Percentiles rank a stretch among this genome's conserved stretches.
Conservation (phyloP, 2,797 vertebrate species). For the Alca torda region DNA sequence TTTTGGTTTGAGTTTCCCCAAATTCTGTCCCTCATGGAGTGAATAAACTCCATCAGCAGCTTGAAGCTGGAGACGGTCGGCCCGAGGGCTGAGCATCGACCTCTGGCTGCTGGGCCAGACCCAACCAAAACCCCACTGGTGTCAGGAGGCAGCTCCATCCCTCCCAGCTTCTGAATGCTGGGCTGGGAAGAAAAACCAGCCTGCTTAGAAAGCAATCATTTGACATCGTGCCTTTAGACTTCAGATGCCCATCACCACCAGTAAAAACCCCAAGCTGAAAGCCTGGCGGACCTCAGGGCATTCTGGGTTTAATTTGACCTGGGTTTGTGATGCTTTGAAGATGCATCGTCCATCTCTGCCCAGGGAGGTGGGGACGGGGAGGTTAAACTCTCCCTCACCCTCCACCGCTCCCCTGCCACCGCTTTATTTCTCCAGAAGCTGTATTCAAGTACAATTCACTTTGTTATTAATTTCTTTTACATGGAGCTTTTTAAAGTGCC, state of each 20-base stretch:
- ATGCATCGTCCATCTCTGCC: neutral
- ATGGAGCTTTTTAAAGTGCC: neutral
- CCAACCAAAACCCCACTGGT: fast-evolving
- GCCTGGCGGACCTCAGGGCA: neutral
- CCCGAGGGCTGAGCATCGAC: neutral
- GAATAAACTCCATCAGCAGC: neutral
- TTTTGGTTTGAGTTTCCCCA: neutral
- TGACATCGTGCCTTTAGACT: neutral
- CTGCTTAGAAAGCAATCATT: neutral
- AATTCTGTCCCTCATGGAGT: neutral
- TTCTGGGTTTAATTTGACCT: neutral
- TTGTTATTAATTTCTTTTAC: constrained; percentile 18
- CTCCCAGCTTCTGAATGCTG: fast-evolving
- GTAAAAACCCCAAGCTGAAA: neutral
- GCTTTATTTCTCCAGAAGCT: neutral
- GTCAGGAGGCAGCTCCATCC: neutral
- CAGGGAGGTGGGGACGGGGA: neutral
- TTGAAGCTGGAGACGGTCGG: neutral
- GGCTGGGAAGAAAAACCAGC: neutral
- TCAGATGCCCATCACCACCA: fast-evolving
- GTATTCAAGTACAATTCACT: neutral
- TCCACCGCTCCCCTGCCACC: fast-evolving
- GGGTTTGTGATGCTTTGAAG: neutral
- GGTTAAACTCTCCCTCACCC: neutral
- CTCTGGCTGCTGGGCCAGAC: neutral